Evolutionary conservation across 2,113 vertebrate genomes (phyloP).

Genomic region (Arothron firmamentum): DNA sequence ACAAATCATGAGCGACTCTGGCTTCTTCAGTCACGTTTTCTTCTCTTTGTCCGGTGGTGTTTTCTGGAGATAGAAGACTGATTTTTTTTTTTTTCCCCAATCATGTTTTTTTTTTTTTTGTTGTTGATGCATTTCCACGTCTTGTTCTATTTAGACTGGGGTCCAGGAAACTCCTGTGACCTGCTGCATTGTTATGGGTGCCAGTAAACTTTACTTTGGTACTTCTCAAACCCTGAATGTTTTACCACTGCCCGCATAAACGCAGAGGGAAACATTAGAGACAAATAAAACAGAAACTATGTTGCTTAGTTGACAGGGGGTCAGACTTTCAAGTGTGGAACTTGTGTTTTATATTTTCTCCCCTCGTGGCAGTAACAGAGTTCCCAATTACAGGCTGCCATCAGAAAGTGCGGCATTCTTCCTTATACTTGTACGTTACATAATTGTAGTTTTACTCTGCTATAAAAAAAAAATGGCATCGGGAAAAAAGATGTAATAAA

Average conservation of each 20-base stretch:
- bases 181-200: slow-evolving; percentile 53
- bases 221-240: slow-evolving; percentile 55
- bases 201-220: slow-evolving; percentile 67
- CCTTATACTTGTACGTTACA: slow-evolving; percentile 4
- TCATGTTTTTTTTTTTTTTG: slow-evolving; percentile 22
- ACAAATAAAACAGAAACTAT: slow-evolving; percentile 55
- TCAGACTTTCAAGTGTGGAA: slow-evolving; percentile 51
- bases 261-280: slow-evolving; percentile 38
- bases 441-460: slow-evolving; percentile 3
- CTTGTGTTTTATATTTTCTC: slow-evolving; percentile 71
- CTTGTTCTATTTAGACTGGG: slow-evolving; percentile 45
- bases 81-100: slow-evolving; percentile 8
- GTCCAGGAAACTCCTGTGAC: slow-evolving; percentile 50
- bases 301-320: slow-evolving; percentile 52
- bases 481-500: slow-evolving; percentile 5
- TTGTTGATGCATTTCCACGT: slow-evolving; percentile 45
- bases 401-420: slow-evolving; percentile 48
- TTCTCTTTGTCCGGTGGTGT: background rate
- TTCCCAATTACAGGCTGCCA: slow-evolving; percentile 26
- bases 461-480: slow-evolving; percentile 23
- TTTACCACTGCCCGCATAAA: slow-evolving; percentile 56
- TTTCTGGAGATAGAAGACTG: too few relatives aligned
- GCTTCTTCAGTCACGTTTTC: background rate
- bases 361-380: slow-evolving; percentile 34
- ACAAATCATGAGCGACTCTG: background rate